These are phyloP conservation scores for Tinea trinotella DNA, from an alignment of 2,888 invertebrate genomes.

Conservation along the genomic window DNA sequence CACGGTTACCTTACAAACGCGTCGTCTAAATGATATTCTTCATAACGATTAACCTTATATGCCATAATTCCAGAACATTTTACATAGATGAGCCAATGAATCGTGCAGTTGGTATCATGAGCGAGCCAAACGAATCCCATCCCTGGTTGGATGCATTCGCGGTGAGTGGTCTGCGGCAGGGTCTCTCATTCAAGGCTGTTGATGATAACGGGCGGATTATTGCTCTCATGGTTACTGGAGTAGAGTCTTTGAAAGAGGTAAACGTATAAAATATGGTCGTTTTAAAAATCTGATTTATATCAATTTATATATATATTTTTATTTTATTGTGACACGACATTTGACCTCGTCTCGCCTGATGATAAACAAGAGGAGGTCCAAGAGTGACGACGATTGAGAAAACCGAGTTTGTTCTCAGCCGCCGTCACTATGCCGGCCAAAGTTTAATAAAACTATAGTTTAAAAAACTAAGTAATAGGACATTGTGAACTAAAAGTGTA, in stretches of 20 bases:
- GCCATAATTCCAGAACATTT: slow-evolving; percentile 54
- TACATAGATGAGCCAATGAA: slow-evolving; percentile 76
- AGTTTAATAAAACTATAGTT: too few species aligned
- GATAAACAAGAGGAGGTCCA: too few species aligned
- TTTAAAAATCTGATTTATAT: too few species aligned
- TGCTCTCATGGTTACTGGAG: slow-evolving; percentile 70
- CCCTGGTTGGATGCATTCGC: slow-evolving; percentile 77
- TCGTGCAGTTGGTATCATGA: slow-evolving; percentile 60
- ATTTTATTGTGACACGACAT: too few species aligned
- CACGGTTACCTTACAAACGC: not conserved
- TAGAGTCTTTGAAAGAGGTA: slow-evolving; percentile 45
- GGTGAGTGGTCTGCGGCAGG: slow-evolving; percentile 65
- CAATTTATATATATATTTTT: too few species aligned
- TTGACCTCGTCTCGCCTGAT: too few species aligned
- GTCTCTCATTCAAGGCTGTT: slow-evolving; percentile 75
- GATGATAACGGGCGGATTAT: slow-evolving; percentile 70
- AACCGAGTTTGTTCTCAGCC: too few species aligned
- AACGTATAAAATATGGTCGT: too few species aligned
- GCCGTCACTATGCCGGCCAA: too few species aligned
- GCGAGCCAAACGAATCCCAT: slow-evolving; percentile 48
- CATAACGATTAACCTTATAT: not conserved
- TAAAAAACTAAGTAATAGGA: too few species aligned
- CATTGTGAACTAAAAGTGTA: too few species aligned
- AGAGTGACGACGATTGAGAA: too few species aligned
- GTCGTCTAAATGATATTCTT: not conserved